Percentiles rank a stretch among this genome's conserved stretches.
Evolutionary conservation across 1,140 invertebrate genomes (phyloP).

Genomic region (Zaprionus kolodkinae): DNA sequence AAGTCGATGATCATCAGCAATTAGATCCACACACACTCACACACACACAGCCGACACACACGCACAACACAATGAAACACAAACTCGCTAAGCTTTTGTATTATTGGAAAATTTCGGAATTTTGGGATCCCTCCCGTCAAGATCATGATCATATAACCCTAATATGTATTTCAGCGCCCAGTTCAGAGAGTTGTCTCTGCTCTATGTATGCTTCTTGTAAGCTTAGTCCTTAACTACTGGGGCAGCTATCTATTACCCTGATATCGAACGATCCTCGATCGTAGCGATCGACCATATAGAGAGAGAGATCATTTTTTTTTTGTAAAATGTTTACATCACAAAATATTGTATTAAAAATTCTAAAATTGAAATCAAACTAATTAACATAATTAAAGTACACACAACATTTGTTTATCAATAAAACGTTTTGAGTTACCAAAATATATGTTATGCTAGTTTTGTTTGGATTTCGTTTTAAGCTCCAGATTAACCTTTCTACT

Average conservation of each 20-base stretch:
- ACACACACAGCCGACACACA: conserved; percentile 37
- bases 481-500: conserved; percentile 12
- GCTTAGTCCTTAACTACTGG: conserved; percentile 72
- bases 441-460: neutral
- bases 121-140: neutral
- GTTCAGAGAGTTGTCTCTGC: conserved; percentile 63
- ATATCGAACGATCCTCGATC: neutral
- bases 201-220: conserved; percentile 70
- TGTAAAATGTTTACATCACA: conserved; percentile 36
- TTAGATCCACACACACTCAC: conserved; percentile 54
- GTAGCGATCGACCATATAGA: neutral
- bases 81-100: conserved; percentile 41
- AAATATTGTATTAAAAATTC: conserved; percentile 32
- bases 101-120: conserved; percentile 4
- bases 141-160: conserved; percentile 23
- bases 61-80: conserved; percentile 16
- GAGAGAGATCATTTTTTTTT: conserved; percentile 14
- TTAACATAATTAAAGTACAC: conserved; percentile 28
- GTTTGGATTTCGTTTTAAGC: conserved; percentile 46
- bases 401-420: conserved; percentile 42
- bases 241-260: conserved; percentile 65
- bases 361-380: conserved; percentile 21
- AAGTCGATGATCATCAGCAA: conserved; percentile 83
- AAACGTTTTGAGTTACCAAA: conserved; percentile 44
- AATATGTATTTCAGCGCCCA: conserved; percentile 70